Base-by-base conservation (phyloP, 2,888 invertebrate genomes). In the Sesia bembeciformis region DNA sequence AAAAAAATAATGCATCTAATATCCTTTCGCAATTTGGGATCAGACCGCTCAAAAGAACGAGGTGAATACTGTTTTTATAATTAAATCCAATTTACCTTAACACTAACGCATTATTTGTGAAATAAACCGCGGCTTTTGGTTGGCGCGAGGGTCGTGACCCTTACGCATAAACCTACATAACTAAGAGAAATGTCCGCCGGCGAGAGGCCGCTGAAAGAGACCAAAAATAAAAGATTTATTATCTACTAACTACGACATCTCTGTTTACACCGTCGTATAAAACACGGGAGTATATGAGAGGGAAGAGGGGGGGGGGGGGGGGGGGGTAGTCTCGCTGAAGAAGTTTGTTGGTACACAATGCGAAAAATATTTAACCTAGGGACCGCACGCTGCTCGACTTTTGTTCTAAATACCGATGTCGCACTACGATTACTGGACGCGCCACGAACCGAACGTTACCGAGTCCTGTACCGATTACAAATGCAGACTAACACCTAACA, bases 281-380 rank as follows among this genome's bases (percentile, higher is more conserved):
- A 23, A 23, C 23, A 23, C 23, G 23, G 23, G 23, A 23, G 23
- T 23, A 2, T 23, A 23, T 23, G 53, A 56, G 59, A 8, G 61
- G 58, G 61, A 58, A 61, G 58, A 58, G 56, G 53, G 8, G 46
- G 58, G 57, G 58, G 58, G 57, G 55, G 57, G 56, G 58, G 59
- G 55, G 61, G 60, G 61, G 60, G 62, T 62, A 68, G 76, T 84
- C 87, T 84, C 88, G 87, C 88, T 84, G 82, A 79, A 23, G 66
- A 70, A 74, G 80, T 87, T 86, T 86, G 86, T 85, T 84, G 75
- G 72, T 67, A 84, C 86, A 84, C 65, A 67, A 82, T 81, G 82
- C 65, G 68, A 72, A 67, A 81, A 46, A 8, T 46, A 46, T 4
- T 82, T 84, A 87, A 82, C 77, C 86, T 87, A 85, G 74, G 52